Evolutionary conservation across 2,113 vertebrate species (phyloP), one percentile per base, ranked within the genome.

Genomic region (Engystomops pustulosus): DNA sequence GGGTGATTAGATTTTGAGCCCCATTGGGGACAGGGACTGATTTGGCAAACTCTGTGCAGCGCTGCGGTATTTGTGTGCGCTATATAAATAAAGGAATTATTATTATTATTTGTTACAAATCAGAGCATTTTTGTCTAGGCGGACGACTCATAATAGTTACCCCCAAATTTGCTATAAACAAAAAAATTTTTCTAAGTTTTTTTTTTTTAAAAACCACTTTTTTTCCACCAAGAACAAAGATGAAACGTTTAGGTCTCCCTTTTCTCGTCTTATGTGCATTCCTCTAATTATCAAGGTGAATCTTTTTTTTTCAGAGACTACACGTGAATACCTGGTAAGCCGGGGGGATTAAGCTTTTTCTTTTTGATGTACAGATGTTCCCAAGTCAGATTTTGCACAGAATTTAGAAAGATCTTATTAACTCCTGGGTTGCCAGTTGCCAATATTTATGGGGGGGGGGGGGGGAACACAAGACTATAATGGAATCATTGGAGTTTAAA

Each of bases 301-400:
- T 74, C 70, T 60, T 32, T 60, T 78, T 60, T 32, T 60, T 78
- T 78, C 34, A 60, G 41, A 74, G 34, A 38, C 36, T 27, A 41
- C 41, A 30, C 6, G n/a, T 65, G 49, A 77, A 77, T 38, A 32
- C 20, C 53, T 62, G 76, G 76, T 79, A 62, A 65, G 27, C n/a
- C 14, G 58, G 77, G 58, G 77, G 77, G 55, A 79, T 79, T 79
- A 79, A 47, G 58, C 6, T 7, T 45, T 36, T 45, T 20, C 77
- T 65, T 79, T 79, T 67, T 79, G 36, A 79, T 58, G 23, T 67
- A 79, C 55, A 79, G 75, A 78, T 58, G 34, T 44, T 65, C 41
- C 77, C 17, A 27, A 65, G 75, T 25, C 51, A 60, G 36, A 30
- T 79, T 27, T 17, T 45, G 15, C 58, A 23, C 20, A 27, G 15